Conservation (phyloP, 37 sponge, comb jelly and placozoan species). For the Geodia barretti region DNA sequence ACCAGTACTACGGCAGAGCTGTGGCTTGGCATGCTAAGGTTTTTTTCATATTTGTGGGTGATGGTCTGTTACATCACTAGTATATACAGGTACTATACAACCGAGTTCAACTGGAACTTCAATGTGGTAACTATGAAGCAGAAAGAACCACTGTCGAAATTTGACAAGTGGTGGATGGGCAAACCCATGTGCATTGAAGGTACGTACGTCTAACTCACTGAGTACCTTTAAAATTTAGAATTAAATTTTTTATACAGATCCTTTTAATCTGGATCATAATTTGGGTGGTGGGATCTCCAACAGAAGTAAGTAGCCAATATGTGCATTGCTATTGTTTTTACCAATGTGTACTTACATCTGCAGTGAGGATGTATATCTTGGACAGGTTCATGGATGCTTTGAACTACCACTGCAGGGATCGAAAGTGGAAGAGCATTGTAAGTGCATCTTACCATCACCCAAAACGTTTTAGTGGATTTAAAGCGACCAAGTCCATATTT, state of each 20-base stretch:
- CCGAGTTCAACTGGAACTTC: constrained; percentile 62
- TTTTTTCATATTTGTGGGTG: too few relatives aligned
- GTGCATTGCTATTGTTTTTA: not conserved
- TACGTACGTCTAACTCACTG: too few relatives aligned
- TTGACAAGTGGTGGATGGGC: constrained; percentile 82
- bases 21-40: constrained; percentile 75
- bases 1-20: constrained; percentile 25
- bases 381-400: constrained; percentile 40
- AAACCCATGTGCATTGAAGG: constrained; percentile 83
- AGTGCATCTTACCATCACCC: not conserved
- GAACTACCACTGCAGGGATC: constrained; percentile 2
- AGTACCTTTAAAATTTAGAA: too few relatives aligned
- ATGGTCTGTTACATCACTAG: not conserved
- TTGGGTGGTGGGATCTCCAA: constrained; percentile 50
- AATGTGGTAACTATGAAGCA: constrained; percentile 71
- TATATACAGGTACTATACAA: constrained; percentile 46
- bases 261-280: constrained; percentile 90
- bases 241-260: constrained; percentile 51
- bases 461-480: too few relatives aligned
- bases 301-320: constrained; percentile 51
- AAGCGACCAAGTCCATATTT: too few relatives aligned
- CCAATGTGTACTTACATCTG: not conserved
- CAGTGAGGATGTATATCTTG: constrained; percentile 61
- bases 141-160: constrained; percentile 55
- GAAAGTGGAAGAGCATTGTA: constrained; percentile 45